Conservation (phyloP, 2,797 vertebrate species). For the Acropternis orthonyx region DNA sequence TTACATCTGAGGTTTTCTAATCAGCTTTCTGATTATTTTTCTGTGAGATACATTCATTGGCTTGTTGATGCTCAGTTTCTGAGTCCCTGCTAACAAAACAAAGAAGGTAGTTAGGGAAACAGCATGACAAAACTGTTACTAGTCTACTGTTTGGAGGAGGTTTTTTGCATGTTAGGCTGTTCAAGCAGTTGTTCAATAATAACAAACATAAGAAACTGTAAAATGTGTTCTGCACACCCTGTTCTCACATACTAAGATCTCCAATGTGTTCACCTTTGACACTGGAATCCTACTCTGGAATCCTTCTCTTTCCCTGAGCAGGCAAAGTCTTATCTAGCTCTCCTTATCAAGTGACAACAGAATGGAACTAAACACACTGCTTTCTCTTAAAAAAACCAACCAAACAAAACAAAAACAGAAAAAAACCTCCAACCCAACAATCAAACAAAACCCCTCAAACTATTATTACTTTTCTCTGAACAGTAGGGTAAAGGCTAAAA, state of each 20-base stretch:
- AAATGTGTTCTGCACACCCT: background rate
- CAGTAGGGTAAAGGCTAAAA: background rate
- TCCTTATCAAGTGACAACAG: background rate
- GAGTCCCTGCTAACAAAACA: conserved; percentile 51
- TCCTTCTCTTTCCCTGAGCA: background rate
- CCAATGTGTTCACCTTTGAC: background rate
- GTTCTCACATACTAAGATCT: background rate
- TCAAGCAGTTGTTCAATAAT: background rate
- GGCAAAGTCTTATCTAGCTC: background rate
- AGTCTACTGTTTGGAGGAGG: background rate
- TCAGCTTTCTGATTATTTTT: conserved; percentile 32
- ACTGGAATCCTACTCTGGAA: background rate
- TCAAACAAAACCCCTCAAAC: background rate
- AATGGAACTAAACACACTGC: background rate
- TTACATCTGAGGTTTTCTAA: background rate
- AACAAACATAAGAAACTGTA: background rate
- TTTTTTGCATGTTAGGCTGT: background rate
- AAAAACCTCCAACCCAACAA: background rate
- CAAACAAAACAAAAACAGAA: background rate
- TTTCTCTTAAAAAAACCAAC: background rate
- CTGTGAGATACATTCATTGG: background rate
- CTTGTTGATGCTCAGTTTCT: background rate
- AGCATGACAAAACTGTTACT: background rate
- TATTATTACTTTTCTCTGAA: background rate
- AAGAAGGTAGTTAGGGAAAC: conserved; percentile 23